Evolutionary conservation across 2,113 vertebrate genomes (phyloP), one percentile per base, ranked within the genome.

Genomic region (Mus spicilegus): DNA sequence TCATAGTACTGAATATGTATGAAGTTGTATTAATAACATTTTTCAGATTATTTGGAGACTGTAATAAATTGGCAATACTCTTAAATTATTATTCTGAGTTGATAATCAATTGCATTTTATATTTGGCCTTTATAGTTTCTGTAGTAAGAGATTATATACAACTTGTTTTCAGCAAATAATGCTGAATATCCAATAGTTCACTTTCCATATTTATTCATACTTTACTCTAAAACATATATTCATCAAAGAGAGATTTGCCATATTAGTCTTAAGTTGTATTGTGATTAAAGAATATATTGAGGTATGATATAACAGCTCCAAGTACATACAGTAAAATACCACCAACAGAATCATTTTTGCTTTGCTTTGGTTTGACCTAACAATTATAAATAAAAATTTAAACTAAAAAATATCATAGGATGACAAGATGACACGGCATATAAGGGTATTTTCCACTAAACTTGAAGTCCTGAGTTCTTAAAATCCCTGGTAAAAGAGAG

Each of bases 71-170:
- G 87, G 70, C 39, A 97, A 90, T 94, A 90, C 58, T 36, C 19
- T 78, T 85, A 95, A 96, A 96, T 54, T 61, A 96, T 97, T 98
- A 97, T 97, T 95, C 16, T 87, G 92, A 97, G 91, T 56, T 96
- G 93, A 97, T 96, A 70, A 96, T 93, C 97, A 97, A 97, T 98
- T 97, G 97, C 93, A 97, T 87, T 76, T 93, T 97, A 97, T 76
- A 11, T 24, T 78, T 96, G 75, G 51, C 36, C 80, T 96, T 98
- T 96, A 95, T 56, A 51, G 46, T 96, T 97, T 96, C 89, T 70
- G 90, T 94, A 89, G 96, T 97, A 91, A 92, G 97, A 91, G 75
- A 58, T 89, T 94, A 98, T 96, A 90, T 75, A 0, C 61, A 95
- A 92, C 97, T 85, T 96, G 46, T 89, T 95, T 97, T 92, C 88